Evolutionary conservation across 1,140 invertebrate species (phyloP).

Genomic region (Brachionus koreanus): DNA sequence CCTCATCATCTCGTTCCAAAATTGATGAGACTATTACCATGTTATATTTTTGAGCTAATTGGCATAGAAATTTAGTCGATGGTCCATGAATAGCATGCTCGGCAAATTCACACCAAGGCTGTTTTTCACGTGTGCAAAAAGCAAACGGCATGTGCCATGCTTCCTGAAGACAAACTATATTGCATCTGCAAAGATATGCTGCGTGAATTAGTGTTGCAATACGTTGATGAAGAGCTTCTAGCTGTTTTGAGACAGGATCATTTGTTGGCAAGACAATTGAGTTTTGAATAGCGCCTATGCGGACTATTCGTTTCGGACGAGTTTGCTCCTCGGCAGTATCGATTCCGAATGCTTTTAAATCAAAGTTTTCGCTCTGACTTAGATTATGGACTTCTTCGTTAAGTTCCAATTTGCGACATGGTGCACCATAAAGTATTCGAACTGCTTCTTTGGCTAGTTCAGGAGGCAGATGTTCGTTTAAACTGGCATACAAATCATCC

Average conservation of each 20-base stretch:
- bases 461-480: constrained; percentile 66
- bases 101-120: constrained; percentile 94
- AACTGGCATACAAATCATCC: constrained; percentile 66
- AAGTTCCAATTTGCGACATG: constrained; percentile 61
- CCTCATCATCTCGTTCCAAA: constrained; percentile 77
- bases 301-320: constrained; percentile 68
- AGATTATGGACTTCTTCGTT: constrained; percentile 57
- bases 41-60: constrained; percentile 77
- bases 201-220: constrained; percentile 63
- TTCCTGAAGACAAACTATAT: constrained; percentile 91
- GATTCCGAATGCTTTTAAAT: constrained; percentile 73
- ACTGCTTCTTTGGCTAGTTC: constrained; percentile 69
- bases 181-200: constrained; percentile 74
- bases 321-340: constrained; percentile 67
- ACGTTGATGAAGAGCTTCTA: constrained; percentile 72
- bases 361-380: constrained; percentile 66
- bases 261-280: constrained; percentile 73
- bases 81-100: constrained; percentile 82
- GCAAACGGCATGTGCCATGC: constrained; percentile 99
- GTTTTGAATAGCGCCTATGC: constrained; percentile 83
- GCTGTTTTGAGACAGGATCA: constrained; percentile 71
- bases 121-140: constrained; percentile 92
- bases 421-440: constrained; percentile 71
- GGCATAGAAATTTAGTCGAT: constrained; percentile 71
- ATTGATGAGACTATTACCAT: constrained; percentile 96